Percentiles rank a stretch among this genome's conserved stretches.
Conservation (phyloP, 2,113 vertebrate genomes). For the Indicator maculatus region DNA sequence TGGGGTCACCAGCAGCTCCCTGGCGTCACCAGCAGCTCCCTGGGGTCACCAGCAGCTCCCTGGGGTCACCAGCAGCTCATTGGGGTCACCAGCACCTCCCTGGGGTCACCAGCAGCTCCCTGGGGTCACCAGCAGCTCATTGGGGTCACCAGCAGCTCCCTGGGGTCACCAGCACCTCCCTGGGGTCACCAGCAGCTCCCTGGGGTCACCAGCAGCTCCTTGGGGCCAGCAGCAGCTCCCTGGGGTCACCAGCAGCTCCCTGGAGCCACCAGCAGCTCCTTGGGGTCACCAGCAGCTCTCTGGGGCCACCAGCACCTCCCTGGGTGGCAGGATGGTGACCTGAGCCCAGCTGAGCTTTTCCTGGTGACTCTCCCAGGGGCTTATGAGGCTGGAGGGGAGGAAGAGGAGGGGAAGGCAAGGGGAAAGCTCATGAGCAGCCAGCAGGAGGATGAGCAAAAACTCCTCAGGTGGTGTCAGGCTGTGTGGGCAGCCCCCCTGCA, state of each 20-base stretch:
- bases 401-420: not conserved
- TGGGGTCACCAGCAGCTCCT: not conserved
- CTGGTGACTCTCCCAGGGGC: not conserved
- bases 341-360: accelerated
- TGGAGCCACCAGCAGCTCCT: too few species aligned
- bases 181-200: too few species aligned
- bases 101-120: not conserved
- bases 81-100: not conserved
- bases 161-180: too few species aligned
- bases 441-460: not conserved
- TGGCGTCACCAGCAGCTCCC: not conserved
- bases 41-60: not conserved
- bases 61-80: not conserved
- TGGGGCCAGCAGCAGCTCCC: not conserved
- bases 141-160: too few species aligned
- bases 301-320: not conserved
- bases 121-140: too few species aligned
- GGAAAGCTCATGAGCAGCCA: not conserved
- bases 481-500: accelerated
- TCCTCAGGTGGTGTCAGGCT: not conserved
- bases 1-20: not conserved
- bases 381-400: not conserved
- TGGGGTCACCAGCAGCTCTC: not conserved
- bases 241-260: not conserved
- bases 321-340: not conserved